Evolutionary conservation across 2,888 invertebrate genomes (phyloP).

Genomic region (Theretra japonica): DNA sequence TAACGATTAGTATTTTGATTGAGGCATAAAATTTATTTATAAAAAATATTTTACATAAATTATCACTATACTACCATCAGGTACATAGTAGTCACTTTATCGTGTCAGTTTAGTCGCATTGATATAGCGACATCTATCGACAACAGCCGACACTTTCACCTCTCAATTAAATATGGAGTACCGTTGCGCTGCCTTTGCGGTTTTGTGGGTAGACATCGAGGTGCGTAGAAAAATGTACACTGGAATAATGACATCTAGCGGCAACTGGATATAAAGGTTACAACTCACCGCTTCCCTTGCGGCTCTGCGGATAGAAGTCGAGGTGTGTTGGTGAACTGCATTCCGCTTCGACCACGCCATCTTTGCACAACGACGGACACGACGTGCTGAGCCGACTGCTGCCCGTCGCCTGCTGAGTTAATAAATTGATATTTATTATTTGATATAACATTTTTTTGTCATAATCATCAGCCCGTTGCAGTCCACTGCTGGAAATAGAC

Average conservation of each 20-base stretch:
- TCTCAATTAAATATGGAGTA: too few species aligned
- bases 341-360: slow-evolving; percentile 79
- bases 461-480: too few species aligned
- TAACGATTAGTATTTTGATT: too few species aligned
- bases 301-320: slow-evolving; percentile 83
- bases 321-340: slow-evolving; percentile 77
- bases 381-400: slow-evolving; percentile 88
- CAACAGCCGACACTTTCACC: slow-evolving; percentile 26
- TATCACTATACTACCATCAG: too few species aligned
- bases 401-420: slow-evolving; percentile 63
- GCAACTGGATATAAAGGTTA: too few species aligned
- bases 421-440: neutral
- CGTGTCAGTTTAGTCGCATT: neutral
- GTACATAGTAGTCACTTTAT: too few species aligned
- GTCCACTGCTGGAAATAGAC: too few species aligned
- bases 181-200: slow-evolving; percentile 86
- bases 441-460: too few species aligned
- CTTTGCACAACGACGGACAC: slow-evolving; percentile 89
- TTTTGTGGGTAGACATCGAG: slow-evolving; percentile 83
- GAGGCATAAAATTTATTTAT: too few species aligned
- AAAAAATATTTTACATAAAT: too few species aligned
- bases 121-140: neutral
- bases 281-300: slow-evolving; percentile 86
- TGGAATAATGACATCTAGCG: too few species aligned
- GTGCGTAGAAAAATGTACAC: slow-evolving; percentile 51